Percentiles rank a stretch among this genome's conserved stretches.
phyloP scores from a whole-genome alignment of 2,888 invertebrate genomes.

The Caenorhabditis sp. region DNA sequence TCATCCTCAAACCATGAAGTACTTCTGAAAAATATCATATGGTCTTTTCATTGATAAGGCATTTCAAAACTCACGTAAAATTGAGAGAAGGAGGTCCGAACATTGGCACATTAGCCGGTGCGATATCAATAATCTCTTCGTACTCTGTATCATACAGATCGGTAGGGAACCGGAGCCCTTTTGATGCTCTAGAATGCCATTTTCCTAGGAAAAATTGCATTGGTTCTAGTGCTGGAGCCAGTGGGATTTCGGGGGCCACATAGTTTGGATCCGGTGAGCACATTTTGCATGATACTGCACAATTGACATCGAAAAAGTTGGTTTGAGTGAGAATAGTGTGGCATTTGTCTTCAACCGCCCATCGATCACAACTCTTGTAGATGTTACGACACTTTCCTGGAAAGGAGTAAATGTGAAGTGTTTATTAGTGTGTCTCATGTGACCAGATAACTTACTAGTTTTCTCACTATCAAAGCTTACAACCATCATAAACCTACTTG shows the following conservation, averaged over 20 bases:
- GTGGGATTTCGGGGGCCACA: slow-evolving; percentile 80
- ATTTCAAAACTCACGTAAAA: slow-evolving; percentile 76
- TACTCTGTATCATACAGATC: slow-evolving; percentile 80
- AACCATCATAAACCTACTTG: background rate
- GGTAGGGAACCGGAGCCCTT: slow-evolving; percentile 81
- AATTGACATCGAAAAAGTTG: slow-evolving; percentile 83
- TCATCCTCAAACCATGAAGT: slow-evolving; percentile 80
- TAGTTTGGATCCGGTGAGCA: slow-evolving; percentile 80
- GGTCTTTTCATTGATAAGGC: no score
- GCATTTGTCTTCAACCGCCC: slow-evolving; percentile 83
- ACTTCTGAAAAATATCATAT: slow-evolving; percentile 68
- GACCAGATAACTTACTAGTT: background rate
- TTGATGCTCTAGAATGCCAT: slow-evolving; percentile 82
- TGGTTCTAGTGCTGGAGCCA: slow-evolving; percentile 83
- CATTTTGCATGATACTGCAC: slow-evolving; percentile 82
- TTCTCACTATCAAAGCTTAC: background rate
- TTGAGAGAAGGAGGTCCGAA: slow-evolving; percentile 83
- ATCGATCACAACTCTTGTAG: slow-evolving; percentile 83
- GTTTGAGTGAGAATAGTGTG: slow-evolving; percentile 80
- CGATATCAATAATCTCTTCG: slow-evolving; percentile 81
- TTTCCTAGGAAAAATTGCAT: slow-evolving; percentile 82
- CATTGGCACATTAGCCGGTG: slow-evolving; percentile 83
- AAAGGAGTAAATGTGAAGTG: background rate
- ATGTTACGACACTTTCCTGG: slow-evolving; percentile 83
- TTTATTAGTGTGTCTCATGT: background rate